Conservation (phyloP, 2,113 vertebrate genomes). For the Carassius auratus region DNA sequence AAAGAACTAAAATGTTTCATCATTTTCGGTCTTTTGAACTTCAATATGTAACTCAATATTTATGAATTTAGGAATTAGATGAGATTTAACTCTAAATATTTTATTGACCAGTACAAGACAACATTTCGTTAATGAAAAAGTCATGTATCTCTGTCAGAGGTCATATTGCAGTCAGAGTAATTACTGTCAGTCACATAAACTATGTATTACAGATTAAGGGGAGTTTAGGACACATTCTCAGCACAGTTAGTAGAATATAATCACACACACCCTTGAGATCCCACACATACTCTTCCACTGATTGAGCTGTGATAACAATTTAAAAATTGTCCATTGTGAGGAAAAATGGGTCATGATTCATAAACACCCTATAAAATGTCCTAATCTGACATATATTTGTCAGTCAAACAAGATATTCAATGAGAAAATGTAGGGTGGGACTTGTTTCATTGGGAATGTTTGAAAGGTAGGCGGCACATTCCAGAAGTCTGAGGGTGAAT, state of each 20-base stretch:
- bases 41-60: background rate
- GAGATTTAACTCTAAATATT: background rate
- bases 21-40: background rate
- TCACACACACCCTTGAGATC: background rate
- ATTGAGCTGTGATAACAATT: background rate
- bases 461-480: background rate
- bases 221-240: background rate
- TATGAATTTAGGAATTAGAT: background rate
- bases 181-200: background rate
- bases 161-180: background rate
- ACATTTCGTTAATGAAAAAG: background rate
- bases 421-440: background rate
- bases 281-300: conserved; percentile 4
- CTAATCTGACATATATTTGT: background rate
- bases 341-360: background rate
- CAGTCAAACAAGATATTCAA: background rate
- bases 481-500: background rate
- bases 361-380: background rate
- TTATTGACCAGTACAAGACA: background rate
- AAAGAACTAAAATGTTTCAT: background rate
- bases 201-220: background rate
- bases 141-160: background rate
- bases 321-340: background rate
- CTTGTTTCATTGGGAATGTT: background rate
- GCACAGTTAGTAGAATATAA: background rate